Conservation (phyloP, 2,797 vertebrate species). For the Paramormyrops hopkinsi region DNA sequence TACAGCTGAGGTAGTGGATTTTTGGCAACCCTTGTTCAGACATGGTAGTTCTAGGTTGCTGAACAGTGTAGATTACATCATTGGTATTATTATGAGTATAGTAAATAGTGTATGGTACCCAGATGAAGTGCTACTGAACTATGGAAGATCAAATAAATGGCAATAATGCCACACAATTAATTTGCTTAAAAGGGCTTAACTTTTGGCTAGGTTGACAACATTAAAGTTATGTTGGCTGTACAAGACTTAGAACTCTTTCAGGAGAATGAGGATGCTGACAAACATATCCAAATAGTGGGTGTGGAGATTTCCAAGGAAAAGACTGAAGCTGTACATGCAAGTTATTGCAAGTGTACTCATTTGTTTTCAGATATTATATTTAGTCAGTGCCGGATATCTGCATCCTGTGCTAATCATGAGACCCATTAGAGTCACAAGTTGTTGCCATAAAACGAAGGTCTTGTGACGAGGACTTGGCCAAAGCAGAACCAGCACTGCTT, state of each 20-base stretch:
- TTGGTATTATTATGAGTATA: neutral
- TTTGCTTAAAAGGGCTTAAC: neutral
- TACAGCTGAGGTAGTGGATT: slow-evolving; percentile 49
- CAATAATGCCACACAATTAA: neutral
- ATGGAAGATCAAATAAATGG: neutral
- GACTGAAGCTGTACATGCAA: neutral
- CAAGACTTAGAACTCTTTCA: neutral
- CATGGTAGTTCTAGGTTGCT: neutral
- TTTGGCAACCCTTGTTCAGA: neutral
- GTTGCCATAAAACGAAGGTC: neutral
- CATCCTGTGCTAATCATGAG: neutral
- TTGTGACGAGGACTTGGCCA: neutral
- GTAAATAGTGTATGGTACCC: neutral
- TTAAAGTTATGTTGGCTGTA: neutral
- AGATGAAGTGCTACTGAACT: neutral
- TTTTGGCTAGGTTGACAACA: neutral
- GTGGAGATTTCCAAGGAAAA: neutral
- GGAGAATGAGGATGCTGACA: neutral
- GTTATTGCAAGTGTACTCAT: neutral
- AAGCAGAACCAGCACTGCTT: neutral
- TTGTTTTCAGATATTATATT: neutral
- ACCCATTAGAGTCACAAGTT: neutral
- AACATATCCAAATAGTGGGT: neutral
- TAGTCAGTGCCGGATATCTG: neutral
- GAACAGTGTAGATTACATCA: neutral